These are phyloP conservation scores for Phaetusa simplex DNA, from an alignment of 2,113 vertebrate genomes.

Conservation along the genomic window DNA sequence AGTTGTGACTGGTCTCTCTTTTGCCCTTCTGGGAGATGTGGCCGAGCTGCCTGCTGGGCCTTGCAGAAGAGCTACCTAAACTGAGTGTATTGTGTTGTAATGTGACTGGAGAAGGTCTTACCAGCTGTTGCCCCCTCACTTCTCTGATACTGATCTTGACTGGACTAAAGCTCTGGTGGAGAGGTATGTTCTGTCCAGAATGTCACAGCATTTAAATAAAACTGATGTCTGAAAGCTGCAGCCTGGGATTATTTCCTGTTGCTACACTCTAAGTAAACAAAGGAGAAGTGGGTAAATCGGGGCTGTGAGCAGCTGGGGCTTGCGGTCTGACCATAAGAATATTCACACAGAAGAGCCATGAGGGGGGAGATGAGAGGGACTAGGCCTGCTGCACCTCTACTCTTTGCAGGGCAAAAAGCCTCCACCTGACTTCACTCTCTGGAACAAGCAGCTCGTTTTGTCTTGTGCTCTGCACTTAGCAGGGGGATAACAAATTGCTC, in stretches of 20 bases:
- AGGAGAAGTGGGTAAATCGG: accelerated
- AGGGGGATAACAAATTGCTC: accelerated
- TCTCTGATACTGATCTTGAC: background rate
- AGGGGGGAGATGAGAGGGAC: accelerated
- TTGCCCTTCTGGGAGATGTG: background rate
- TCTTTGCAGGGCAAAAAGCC: accelerated
- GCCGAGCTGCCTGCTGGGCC: background rate
- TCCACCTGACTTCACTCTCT: accelerated
- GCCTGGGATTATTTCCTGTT: background rate
- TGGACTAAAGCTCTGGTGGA: background rate
- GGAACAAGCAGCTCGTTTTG: accelerated
- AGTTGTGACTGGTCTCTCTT: background rate
- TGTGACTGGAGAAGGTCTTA: too few species aligned
- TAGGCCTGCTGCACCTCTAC: accelerated
- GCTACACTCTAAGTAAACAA: background rate
- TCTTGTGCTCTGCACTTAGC: accelerated
- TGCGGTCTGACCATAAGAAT: accelerated
- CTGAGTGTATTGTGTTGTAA: accelerated
- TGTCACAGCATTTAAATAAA: background rate
- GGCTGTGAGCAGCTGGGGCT: accelerated
- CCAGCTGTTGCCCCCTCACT: background rate
- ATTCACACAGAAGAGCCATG: accelerated
- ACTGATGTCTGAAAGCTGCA: background rate
- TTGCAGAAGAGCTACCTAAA: too few species aligned
- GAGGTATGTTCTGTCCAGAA: background rate